phyloP scores from a whole-genome alignment of 2,888 invertebrate species.

The Galeruca laticollis region DNA sequence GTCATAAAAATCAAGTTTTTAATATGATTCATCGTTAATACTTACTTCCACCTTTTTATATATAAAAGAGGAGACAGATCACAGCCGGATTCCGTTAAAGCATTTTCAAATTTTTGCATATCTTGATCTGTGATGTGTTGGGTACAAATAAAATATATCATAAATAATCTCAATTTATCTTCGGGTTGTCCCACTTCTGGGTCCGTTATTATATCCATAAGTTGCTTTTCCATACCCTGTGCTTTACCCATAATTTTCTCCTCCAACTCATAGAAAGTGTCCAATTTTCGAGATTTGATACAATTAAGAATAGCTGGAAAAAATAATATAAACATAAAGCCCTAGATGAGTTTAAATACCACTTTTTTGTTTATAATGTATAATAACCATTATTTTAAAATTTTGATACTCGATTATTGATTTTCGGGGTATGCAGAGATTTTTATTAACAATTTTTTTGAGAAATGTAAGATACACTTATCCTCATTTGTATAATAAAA shows the following conservation, averaged over 20 bases:
- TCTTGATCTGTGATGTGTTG: constrained; percentile 85
- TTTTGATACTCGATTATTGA: no score
- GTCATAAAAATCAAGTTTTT: no score
- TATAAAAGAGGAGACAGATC: constrained; percentile 89
- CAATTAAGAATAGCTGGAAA: constrained; percentile 78
- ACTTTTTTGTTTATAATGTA: no score
- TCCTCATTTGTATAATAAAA: no score
- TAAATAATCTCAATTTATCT: constrained; percentile 92
- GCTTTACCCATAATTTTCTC: constrained; percentile 96
- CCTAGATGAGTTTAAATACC: neutral
- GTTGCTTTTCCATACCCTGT: constrained; percentile 77
- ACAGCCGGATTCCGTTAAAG: constrained; percentile 84
- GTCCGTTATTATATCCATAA: constrained; percentile 90
- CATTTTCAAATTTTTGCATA: constrained; percentile 85
- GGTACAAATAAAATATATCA: constrained; percentile 92
- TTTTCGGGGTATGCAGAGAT: no score
- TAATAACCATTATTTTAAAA: no score
- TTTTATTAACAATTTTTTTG: no score
- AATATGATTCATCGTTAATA: constrained; percentile 46
- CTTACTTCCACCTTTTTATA: constrained; percentile 92
- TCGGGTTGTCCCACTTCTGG: constrained; percentile 88
- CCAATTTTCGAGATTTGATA: constrained; percentile 90
- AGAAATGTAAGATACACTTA: no score
- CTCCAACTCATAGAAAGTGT: constrained; percentile 97
- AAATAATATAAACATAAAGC: constrained; percentile 4